These are phyloP conservation scores for Pitangus sulphuratus DNA, from an alignment of 2,797 vertebrate species.

Conservation along the genomic window DNA sequence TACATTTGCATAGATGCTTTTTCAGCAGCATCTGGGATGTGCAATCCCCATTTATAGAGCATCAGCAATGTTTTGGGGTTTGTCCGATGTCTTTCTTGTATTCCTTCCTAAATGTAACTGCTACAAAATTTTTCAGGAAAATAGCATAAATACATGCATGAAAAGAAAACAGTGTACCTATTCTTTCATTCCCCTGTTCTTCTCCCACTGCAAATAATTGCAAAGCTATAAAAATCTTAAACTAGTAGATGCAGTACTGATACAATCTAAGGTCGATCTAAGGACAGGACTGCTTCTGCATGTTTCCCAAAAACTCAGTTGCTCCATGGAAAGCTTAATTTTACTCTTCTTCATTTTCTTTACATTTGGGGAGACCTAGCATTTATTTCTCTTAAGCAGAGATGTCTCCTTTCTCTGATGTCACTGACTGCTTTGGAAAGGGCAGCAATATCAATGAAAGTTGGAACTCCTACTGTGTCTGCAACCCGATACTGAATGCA, in stretches of 20 bases:
- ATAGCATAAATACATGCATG: neutral
- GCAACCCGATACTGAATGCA: neutral
- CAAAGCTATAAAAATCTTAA: neutral
- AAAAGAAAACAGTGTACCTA: neutral
- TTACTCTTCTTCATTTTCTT: neutral
- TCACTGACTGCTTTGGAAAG: neutral
- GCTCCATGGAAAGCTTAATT: neutral
- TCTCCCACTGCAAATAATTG: conserved; percentile 15
- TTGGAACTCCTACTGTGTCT: neutral
- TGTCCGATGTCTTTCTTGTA: neutral
- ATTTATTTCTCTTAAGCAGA: neutral
- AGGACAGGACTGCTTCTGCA: neutral
- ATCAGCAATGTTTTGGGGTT: neutral
- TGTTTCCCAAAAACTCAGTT: neutral
- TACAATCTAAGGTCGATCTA: neutral
- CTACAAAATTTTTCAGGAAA: neutral
- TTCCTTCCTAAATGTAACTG: neutral
- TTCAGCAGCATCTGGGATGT: neutral
- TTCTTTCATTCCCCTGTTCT: neutral
- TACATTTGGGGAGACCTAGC: neutral
- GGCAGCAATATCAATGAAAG: neutral
- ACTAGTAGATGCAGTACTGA: neutral
- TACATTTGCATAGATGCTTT: conserved; percentile 44
- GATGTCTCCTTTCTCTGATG: neutral
- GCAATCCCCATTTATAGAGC: neutral